phyloP scores from a whole-genome alignment of 2,113 vertebrate species.

The Cygnus buccinator region DNA sequence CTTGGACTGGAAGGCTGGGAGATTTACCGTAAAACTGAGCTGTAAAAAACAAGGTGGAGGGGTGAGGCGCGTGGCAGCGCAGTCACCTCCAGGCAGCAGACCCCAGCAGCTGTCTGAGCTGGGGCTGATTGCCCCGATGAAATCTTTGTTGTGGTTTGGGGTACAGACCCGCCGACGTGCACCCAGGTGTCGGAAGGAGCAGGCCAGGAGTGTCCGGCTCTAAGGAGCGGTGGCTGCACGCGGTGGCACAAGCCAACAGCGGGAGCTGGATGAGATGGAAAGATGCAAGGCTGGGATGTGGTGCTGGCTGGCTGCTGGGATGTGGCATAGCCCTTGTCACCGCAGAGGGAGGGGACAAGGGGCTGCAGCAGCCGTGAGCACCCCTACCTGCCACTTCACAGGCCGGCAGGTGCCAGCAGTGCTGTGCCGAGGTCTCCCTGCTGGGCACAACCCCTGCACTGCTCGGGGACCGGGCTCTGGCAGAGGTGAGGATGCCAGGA shows the following conservation, averaged over 20 bases:
- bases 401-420: not conserved
- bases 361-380: not conserved
- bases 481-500: not conserved
- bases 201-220: not conserved
- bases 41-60: not conserved
- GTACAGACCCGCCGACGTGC: not conserved
- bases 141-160: rapidly evolving
- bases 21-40: not conserved
- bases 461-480: not conserved
- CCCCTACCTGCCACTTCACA: not conserved
- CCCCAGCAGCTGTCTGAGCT: not conserved
- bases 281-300: rapidly evolving
- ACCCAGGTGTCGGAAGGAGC: not conserved
- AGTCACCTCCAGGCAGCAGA: rapidly evolving
- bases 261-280: not conserved
- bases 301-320: not conserved
- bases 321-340: not conserved
- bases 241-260: not conserved
- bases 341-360: not conserved
- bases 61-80: rapidly evolving
- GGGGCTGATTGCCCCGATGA: not conserved
- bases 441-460: rapidly evolving
- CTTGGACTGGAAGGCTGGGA: not conserved
- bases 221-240: not conserved
- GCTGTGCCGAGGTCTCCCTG: not conserved